Conservation (phyloP, 2,113 vertebrate species). For the Tricholaema leucomelas region DNA sequence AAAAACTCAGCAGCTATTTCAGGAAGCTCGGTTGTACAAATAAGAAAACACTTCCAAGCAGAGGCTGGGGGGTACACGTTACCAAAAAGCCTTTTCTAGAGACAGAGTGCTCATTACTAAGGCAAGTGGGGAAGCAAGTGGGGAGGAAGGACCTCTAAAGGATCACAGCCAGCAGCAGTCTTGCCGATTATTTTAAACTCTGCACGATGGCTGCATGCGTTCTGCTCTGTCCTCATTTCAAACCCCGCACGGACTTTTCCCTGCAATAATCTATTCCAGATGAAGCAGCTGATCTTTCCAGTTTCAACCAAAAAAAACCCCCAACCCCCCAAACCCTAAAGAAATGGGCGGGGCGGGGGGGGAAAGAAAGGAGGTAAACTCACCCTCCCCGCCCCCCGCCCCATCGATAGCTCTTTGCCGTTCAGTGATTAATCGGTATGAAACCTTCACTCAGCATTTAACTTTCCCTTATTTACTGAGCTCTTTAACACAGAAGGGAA, state of each 20-base stretch:
- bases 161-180: background rate
- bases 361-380: background rate
- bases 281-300: conserved; percentile 63
- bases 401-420: background rate
- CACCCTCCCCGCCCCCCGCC: no score
- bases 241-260: conserved; percentile 12
- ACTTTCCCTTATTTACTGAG: conserved; percentile 66
- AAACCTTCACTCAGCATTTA: conserved; percentile 58
- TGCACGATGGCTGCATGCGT: background rate
- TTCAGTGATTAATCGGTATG: conserved; percentile 10
- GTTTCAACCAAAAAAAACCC: conserved; percentile 5
- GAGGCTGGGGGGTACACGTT: conserved; percentile 9
- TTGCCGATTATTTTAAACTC: conserved; percentile 25
- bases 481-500: conserved; percentile 79
- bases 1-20: conserved; percentile 50
- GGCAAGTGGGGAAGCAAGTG: conserved; percentile 29
- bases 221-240: conserved; percentile 47
- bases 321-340: background rate
- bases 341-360: background rate
- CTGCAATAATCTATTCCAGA: conserved; percentile 56
- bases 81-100: conserved; percentile 35
- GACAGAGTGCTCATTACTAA: conserved; percentile 48
- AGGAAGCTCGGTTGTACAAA: conserved; percentile 48
- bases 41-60: conserved; percentile 54
- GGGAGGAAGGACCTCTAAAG: conserved; percentile 38